Percentiles rank a stretch among this genome's conserved stretches.
phyloP scores from a whole-genome alignment of 2,113 vertebrate genomes.

The Hystrix cristata region DNA sequence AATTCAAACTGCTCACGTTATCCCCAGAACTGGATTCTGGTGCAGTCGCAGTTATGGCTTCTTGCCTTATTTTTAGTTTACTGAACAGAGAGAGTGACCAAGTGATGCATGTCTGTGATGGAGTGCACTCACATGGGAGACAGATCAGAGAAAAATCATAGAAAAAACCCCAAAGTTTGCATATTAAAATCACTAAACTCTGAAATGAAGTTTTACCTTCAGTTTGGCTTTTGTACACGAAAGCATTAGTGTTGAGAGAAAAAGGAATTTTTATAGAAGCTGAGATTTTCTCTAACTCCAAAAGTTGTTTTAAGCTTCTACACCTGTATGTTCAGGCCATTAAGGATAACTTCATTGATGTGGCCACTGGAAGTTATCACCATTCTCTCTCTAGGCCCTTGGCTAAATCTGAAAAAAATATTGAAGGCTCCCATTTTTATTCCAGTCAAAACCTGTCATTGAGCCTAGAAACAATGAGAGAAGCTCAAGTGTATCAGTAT shows the following conservation, averaged over 20 bases:
- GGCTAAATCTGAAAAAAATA: not conserved
- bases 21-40: slow-evolving; percentile 37
- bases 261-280: not conserved
- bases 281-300: not conserved
- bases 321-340: not conserved
- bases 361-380: not conserved
- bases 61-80: slow-evolving; percentile 63
- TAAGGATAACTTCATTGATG: not conserved
- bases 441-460: slow-evolving; percentile 22
- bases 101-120: not conserved
- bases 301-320: not conserved
- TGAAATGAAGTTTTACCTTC: not conserved
- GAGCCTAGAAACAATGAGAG: not conserved
- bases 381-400: not conserved
- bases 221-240: not conserved
- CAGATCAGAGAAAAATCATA: not conserved
- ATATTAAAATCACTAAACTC: not conserved
- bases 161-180: not conserved
- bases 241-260: not conserved
- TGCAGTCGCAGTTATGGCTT: not conserved
- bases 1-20: slow-evolving; percentile 57
- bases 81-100: slow-evolving; percentile 27
- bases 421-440: slow-evolving; percentile 34
- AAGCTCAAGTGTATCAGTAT: slow-evolving; percentile 69
- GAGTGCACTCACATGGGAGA: not conserved